Evolutionary conservation across 2,888 invertebrate genomes (phyloP), one percentile per base, ranked within the genome.

Genomic region (Drosophila gaucha): DNA sequence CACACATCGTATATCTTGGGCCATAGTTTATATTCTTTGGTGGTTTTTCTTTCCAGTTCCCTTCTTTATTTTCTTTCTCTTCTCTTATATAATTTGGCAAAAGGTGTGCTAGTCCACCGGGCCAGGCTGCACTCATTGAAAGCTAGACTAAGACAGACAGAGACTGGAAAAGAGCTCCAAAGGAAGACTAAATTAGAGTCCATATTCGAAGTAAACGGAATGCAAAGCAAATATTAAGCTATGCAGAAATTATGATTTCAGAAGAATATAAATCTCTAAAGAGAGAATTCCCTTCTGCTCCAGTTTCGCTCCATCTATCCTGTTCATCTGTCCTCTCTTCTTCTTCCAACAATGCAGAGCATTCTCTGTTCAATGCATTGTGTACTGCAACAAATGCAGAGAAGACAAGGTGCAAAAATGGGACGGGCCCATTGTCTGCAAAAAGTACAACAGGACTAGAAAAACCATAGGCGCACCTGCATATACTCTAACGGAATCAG

Each of bases 401-500:
- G 51, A 68, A 58, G 49, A 83, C 90, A 90, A 90, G 90, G 90
- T 90, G 90, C 90, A 90, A 90, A 90, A 89, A 80, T 89, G 76
- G 89, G 88, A 87, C 72, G 79, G 70, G 66, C 78, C 70, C 68
- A 76, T 86, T 88, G 86, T 87, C 60, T 56, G 68, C 62, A 18
- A 69, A 73, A 77, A 59, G 12, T 50, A 63, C 55, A 62, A 58
- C 31, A 50, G 43, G 24, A n/a, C 30, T 26, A 44, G 46, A 38
- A 62, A 54, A 66, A 10, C 39, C 36, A 24, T 10, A 24, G 38
- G 67, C 33, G 72, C 87, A 88, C 87, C 87, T 88, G 88, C 87
- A 64, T 36, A 60, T 69, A 88, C 80, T 52, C 79, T 65, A 67
- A 83, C 47, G 59, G 68, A 43, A 64, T 51, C 66, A 41, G 46